Evolutionary conservation across 1,140 invertebrate species (phyloP), one percentile per base, ranked within the genome.

Genomic region (Drosophila grimshawi): DNA sequence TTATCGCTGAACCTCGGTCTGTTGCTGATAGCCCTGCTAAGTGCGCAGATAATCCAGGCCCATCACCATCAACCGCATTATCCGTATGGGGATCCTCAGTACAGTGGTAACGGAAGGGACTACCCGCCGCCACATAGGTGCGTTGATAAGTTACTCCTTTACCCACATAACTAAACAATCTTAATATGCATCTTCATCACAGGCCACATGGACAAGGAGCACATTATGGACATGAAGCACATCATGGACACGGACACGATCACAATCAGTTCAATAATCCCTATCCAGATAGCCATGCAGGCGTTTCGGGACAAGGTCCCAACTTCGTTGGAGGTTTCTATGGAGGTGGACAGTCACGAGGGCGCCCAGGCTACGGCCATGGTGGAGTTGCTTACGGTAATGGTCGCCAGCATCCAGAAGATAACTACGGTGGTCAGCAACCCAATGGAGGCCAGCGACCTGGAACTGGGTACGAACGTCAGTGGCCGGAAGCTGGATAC

Each of bases 1-100:
- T 80, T 86, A 86, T 86, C 82, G 39, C 32, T 77, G 37, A 19
- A 66, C 3, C 19, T 77, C 32, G 27, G 72, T 3, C 10, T 57
- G 37, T 37, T 86, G 65, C 55, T 74, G 69, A 80, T 83, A 76
- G 32, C 64, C 29, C n/a, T 76, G 11, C 56, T 80, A 52, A 64
- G 49, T 74, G 76, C 71, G 66, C 83, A 86, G 8, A 61, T 55
- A 35, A 30, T 57, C 11, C 33, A 33, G 2, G 68, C 81, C 35
- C 55, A 57, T 10, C 65, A 64, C 3, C 41, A 65, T 7, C 60
- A 85, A 19, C 19, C 19, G 19, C 2, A 19, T 78, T 65, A 48
- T 10, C 62, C 51, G n/a, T 64, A 81, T 43, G 81, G 61, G 48
- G 51, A 64, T 7, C 43, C 39, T 30, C 30, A 49, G 27, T 29